phyloP scores from a whole-genome alignment of 2,113 vertebrate species.

The Stigmatopora argus region DNA sequence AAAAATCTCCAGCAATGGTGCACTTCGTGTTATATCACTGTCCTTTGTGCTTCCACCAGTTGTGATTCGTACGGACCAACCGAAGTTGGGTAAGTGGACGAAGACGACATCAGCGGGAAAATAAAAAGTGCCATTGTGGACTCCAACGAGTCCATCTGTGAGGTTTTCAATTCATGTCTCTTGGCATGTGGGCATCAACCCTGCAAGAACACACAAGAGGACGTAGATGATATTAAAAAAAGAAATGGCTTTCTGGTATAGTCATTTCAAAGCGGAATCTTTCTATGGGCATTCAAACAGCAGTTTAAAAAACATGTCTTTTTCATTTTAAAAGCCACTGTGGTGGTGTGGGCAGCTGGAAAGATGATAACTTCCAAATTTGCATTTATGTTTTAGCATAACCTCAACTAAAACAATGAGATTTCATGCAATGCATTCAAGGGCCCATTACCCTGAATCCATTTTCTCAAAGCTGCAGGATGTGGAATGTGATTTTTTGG shows the following conservation, averaged over 20 bases:
- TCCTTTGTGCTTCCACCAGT: not conserved
- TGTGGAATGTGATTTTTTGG: too few relatives aligned
- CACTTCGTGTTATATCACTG: not conserved
- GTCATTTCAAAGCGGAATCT: not conserved
- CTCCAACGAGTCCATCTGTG: slow-evolving; percentile 15
- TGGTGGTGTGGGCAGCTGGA: too few relatives aligned
- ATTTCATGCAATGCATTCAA: too few relatives aligned
- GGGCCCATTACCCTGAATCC: too few relatives aligned
- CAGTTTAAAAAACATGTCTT: too few relatives aligned
- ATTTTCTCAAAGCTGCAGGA: too few relatives aligned
- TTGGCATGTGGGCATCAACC: slow-evolving; percentile 27
- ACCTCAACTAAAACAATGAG: too few relatives aligned
- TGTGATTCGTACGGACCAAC: not conserved
- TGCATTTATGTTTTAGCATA: too few relatives aligned
- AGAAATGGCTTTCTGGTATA: not conserved
- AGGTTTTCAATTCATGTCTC: slow-evolving; percentile 9
- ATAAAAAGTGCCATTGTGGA: not conserved
- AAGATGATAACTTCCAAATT: too few relatives aligned
- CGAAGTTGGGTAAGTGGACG: not conserved
- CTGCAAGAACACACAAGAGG: slow-evolving; percentile 19
- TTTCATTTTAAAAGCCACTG: too few relatives aligned
- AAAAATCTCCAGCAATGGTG: not conserved
- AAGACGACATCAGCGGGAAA: slow-evolving; percentile 6
- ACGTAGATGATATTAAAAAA: not conserved
- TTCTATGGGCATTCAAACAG: too few relatives aligned